Conservation (phyloP, 2,797 vertebrate species). For the Peromyscus nudipes region DNA sequence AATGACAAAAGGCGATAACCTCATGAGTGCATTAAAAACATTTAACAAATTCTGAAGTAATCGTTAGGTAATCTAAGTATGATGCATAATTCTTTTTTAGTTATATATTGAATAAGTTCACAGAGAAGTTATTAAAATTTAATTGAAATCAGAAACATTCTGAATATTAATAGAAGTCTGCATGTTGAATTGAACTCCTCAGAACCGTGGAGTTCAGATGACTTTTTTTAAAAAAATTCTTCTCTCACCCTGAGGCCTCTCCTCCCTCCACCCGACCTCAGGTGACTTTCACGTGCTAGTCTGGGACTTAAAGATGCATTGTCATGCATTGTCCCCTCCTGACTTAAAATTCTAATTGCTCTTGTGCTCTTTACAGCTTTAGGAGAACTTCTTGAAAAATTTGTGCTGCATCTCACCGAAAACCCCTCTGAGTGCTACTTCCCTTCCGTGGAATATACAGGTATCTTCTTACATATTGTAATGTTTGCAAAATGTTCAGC, state of each 20-base stretch:
- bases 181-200: constrained; percentile 73
- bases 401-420: constrained; percentile 91
- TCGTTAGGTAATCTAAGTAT: constrained; percentile 79
- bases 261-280: background rate
- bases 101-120: constrained; percentile 82
- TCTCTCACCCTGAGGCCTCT: background rate
- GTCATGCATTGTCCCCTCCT: constrained; percentile 10
- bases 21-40: constrained; percentile 79
- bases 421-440: constrained; percentile 91
- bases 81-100: constrained; percentile 72
- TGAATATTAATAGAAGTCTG: constrained; percentile 78
- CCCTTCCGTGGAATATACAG: constrained; percentile 89
- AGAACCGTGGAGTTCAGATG: constrained; percentile 71
- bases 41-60: constrained; percentile 83
- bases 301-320: constrained; percentile 65
- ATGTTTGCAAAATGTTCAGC: constrained; percentile 22
- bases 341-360: constrained; percentile 78
- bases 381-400: constrained; percentile 93
- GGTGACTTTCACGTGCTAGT: constrained; percentile 56
- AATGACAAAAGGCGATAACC: constrained; percentile 66
- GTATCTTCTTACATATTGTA: constrained; percentile 88
- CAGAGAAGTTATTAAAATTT: constrained; percentile 85
- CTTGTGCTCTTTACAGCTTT: constrained; percentile 90
- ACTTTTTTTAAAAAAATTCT: constrained; percentile 42
- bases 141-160: constrained; percentile 81